Base-by-base conservation (phyloP, 2,888 invertebrate species). In the Agrypnus murinus region DNA sequence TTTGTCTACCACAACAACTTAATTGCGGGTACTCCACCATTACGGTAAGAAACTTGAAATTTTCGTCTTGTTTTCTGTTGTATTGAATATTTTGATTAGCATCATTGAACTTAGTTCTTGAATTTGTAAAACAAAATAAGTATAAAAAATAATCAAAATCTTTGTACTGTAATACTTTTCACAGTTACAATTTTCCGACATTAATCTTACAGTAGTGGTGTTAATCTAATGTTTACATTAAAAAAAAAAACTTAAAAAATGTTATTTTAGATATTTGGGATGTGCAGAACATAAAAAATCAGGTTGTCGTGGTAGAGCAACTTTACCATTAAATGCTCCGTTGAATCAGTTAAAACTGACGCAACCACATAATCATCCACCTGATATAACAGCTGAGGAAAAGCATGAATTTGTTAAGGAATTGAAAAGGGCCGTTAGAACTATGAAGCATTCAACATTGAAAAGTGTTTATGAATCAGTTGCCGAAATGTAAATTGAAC, bases 1-100 rank as follows among this genome's bases (percentile, higher is more conserved):
- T 83, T 81, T 77, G 80, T 82, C 36, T 83, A 83, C 77, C 81
- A 83, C 72, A 80, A 77, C 73, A 83, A 82, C 74, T 77, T 81
- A 45, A 76, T 82, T 60, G 76, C 81, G 57, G 82, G 82, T 60
- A 72, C 76, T 45, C 81, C 83, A 48, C 81, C 82, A 32, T 74
- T 81, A 77, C 80, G 82, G 83, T 83, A 82, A 25, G 25, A 25
- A 81, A 76, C n/a, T 81, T 76, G 65, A 19, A n/a, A 2, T 15
- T 46, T 15, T 19, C 12, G 12, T 25, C 25, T 48, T 34, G n/a
- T n/a, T 25, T 25, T 2, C 5, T 25, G 25, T 5, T 25, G 5
- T 25, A 3, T 25, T 25, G 25, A 25, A 5, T 25, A n/a, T 25
- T 25, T 2, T 25, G 25, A 25, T 25, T 25, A 25, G 25, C 5